These are phyloP conservation scores for Rattus norvegicus DNA, from an alignment of 2,113 vertebrate species.

Conservation along the genomic window GRCr8 NC_086022.1:157748501-157749000, in stretches of 20 bases:
- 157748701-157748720: neutral
- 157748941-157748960: neutral
- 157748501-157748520: neutral
- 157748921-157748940: neutral
- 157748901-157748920: neutral
- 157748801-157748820: neutral
- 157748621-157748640: neutral
- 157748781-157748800: neutral
- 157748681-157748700: neutral
- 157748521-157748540: neutral
- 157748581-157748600: neutral
- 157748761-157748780: constrained; percentile 18
- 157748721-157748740: neutral
- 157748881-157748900: neutral
- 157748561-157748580: neutral
- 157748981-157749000: neutral
- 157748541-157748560: too few relatives aligned
- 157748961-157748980: neutral
- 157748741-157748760: neutral
- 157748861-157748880: neutral
- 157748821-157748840: neutral
- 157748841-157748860: constrained; percentile 36
- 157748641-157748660: neutral
- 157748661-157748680: neutral
- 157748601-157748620: neutral